Conservation (phyloP, 2,797 vertebrate species). For the Brotula barbata region DNA sequence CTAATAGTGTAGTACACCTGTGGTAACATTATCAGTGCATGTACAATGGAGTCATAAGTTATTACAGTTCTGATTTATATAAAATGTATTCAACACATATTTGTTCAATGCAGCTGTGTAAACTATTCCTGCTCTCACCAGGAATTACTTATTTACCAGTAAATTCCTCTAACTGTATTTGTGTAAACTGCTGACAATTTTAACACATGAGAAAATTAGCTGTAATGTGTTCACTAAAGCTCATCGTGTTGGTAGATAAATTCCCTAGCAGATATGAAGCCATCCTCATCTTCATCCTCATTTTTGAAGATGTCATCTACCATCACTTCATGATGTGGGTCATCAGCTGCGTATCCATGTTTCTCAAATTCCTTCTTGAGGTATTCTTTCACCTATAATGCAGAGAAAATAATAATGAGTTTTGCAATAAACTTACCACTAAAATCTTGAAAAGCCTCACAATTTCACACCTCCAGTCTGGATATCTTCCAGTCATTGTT, state of each 20-base stretch:
- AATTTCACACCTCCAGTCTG: constrained; percentile 83
- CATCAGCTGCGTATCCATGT: constrained; percentile 89
- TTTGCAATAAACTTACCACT: no score
- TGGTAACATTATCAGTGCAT: constrained; percentile 43
- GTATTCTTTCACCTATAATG: constrained; percentile 87
- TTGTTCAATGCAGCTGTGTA: constrained; percentile 7
- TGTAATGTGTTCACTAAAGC: constrained; percentile 62
- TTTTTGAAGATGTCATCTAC: constrained; percentile 96
- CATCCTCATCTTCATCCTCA: constrained; percentile 95
- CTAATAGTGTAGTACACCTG: constrained; percentile 14
- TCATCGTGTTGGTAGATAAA: constrained; percentile 96
- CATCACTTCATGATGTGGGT: constrained; percentile 90
- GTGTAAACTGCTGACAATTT: background rate
- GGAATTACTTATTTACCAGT: background rate
- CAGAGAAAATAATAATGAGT: background rate
- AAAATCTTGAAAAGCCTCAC: background rate
- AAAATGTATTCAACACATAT: constrained; percentile 14
- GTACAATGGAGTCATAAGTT: constrained; percentile 35
- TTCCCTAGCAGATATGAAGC: constrained; percentile 94
- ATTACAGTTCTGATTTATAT: constrained; percentile 9
- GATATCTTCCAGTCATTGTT: constrained; percentile 98
- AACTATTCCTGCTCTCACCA: background rate
- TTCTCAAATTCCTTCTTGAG: constrained; percentile 93
- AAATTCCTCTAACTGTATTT: background rate
- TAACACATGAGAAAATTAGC: background rate